Evolutionary conservation across 2,888 invertebrate species (phyloP).

Genomic region (Alsophila aescularia): DNA sequence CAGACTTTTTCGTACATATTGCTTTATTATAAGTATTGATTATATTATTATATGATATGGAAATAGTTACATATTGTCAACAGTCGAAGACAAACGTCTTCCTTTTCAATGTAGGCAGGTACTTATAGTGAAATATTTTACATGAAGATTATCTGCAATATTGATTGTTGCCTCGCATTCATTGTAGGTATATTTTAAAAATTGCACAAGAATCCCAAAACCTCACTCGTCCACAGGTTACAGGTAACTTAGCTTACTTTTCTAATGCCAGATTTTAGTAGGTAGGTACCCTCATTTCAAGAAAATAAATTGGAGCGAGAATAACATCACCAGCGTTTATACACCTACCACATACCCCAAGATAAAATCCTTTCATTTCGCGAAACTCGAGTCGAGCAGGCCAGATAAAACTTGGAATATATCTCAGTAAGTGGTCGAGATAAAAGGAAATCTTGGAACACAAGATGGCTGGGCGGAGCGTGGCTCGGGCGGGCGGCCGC

Average conservation of each 20-base stretch:
- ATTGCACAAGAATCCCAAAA: too few species aligned
- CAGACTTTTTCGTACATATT: too few species aligned
- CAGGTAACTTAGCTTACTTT: neutral
- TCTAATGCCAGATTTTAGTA: neutral
- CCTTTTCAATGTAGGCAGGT: too few species aligned
- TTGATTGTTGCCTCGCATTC: too few species aligned
- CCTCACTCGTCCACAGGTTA: too few species aligned
- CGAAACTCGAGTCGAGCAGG: conserved; percentile 39
- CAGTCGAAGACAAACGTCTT: too few species aligned
- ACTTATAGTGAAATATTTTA: too few species aligned
- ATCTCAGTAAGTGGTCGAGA: conserved; percentile 44
- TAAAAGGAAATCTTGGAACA: conserved; percentile 36
- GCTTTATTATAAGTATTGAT: too few species aligned
- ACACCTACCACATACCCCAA: conserved; percentile 5
- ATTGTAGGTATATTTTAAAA: too few species aligned
- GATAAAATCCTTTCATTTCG: conserved; percentile 30
- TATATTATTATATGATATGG: too few species aligned
- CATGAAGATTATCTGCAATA: too few species aligned
- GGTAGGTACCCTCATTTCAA: neutral
- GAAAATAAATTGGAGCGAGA: conserved; percentile 20
- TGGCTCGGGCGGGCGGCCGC: conserved; percentile 48
- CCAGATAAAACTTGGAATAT: conserved; percentile 53
- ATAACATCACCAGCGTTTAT: conserved; percentile 9
- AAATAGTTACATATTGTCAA: too few species aligned
- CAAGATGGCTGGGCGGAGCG: conserved; percentile 51